phyloP scores from a whole-genome alignment of 37 sponge, comb jelly and placozoan species.

The Amphimedon queenslandica region DNA sequence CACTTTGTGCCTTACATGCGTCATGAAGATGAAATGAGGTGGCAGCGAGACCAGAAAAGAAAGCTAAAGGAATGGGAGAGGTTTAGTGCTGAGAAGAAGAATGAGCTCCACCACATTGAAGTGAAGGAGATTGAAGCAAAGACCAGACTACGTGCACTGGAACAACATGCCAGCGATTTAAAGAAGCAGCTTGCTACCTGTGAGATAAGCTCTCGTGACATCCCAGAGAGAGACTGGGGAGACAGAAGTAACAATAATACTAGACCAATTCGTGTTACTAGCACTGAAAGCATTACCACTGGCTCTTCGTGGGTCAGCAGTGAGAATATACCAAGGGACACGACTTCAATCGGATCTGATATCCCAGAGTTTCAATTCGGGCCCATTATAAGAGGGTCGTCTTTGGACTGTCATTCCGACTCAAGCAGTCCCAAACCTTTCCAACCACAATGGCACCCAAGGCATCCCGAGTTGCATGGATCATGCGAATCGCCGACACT shows the following conservation, averaged over 20 bases:
- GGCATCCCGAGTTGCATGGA: neutral
- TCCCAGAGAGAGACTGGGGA: slow-evolving; percentile 5
- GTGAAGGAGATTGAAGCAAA: slow-evolving; percentile 13
- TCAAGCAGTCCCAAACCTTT: neutral
- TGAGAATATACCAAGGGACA: neutral
- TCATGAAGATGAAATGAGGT: slow-evolving; percentile 6
- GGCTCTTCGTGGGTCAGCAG: neutral
- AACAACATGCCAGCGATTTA: slow-evolving; percentile 28
- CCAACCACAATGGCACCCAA: neutral
- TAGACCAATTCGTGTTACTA: slow-evolving; percentile 11
- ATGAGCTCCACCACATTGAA: slow-evolving; percentile 20
- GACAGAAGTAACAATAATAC: too few relatives aligned
- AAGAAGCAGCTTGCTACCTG: slow-evolving; percentile 11
- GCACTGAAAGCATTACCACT: slow-evolving; percentile 14
- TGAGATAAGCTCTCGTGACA: neutral
- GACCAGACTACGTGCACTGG: slow-evolving; percentile 27
- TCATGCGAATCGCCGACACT: neutral
- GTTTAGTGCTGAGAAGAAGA: slow-evolving; percentile 6
- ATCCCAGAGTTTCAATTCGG: neutral
- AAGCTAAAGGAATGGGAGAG: slow-evolving; percentile 29
- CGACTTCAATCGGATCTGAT: neutral
- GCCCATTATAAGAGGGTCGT: neutral
- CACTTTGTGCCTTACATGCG: neutral
- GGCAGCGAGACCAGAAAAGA: slow-evolving; percentile 33
- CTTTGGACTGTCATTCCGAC: neutral